Evolutionary conservation across 1,140 invertebrate genomes (phyloP), one percentile per base, ranked within the genome.

Genomic region (Pachyrhynchus sulphureomaculatus): DNA sequence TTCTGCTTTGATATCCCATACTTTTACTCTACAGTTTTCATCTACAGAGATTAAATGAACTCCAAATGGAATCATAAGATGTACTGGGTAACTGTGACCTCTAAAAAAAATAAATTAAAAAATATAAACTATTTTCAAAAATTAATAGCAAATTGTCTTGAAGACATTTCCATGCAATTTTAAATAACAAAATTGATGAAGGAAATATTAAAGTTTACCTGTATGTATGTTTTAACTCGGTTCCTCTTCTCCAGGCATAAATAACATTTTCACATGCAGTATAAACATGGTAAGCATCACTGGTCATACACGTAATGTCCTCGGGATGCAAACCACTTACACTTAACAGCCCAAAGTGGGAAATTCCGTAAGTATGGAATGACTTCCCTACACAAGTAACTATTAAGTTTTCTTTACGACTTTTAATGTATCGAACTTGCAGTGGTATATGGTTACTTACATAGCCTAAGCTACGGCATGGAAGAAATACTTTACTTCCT

Each of bases 401-500:
- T 15, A 98, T 83, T 17, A 96, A 80, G 70, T 92, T 92, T 79
- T 97, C 94, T 69, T 92, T 89, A 61, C 93, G 81, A 62, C 84
- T 83, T 71, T 88, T 83, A 48, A 97, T 91, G 75, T 93, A 96
- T 62, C 94, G 82, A 6, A 90, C 85, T 37, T 89, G 83, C 33
- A 93, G 84, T 3, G 95, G 94, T 64, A 97, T 83, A 65, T 94
- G 86, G 77, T 95, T 95, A 75, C 90, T 93, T n/a, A 96, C 92
- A 81, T 92, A 92, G 68, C 95, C 95, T 66, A 97, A 78, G 20
- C 92, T 89, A 60, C 93, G 83, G 74, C 89, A 90, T 4, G 86
- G 86, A 4, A 82, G 72, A 76, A 95, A 98, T 78, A 96, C 89
- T 79, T 85, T 86, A 77, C 90, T 92, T 49, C 76, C 75, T 34